Conservation (phyloP, 2,888 invertebrate genomes). For the Odontothrips loti region DNA sequence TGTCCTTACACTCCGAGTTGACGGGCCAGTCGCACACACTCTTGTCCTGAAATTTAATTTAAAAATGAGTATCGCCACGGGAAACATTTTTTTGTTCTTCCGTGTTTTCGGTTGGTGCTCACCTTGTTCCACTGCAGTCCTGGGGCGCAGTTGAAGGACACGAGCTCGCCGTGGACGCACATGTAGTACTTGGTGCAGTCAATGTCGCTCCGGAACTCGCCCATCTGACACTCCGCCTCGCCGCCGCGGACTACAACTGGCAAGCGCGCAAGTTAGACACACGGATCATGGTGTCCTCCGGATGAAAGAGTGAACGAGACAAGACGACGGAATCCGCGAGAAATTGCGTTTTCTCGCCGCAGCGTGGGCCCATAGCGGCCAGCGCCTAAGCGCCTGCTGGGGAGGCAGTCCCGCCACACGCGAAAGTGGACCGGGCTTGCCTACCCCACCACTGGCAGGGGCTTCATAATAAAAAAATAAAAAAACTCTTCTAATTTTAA, state of each 20-base stretch:
- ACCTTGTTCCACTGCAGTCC: slow-evolving; percentile 72
- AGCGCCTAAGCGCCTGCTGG: background rate
- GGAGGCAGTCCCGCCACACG: background rate
- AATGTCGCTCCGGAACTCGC: slow-evolving; percentile 41
- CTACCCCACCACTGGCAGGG: background rate
- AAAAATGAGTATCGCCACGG: too few species aligned
- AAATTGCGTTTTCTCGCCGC: too few species aligned
- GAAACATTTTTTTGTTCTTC: too few species aligned
- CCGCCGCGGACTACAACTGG: slow-evolving; percentile 21
- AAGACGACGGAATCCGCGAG: too few species aligned
- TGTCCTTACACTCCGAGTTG: slow-evolving; percentile 55
- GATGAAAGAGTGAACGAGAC: too few species aligned
- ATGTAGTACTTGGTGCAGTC: slow-evolving; percentile 71
- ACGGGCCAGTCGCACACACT: slow-evolving; percentile 71
- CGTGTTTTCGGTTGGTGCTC: slow-evolving; percentile 41
- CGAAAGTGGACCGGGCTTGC: background rate
- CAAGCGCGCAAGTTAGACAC: background rate
- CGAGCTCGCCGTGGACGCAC: slow-evolving; percentile 73
- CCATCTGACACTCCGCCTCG: background rate
- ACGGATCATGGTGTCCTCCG: too few species aligned
- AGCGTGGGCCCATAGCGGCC: too few species aligned
- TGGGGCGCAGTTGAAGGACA: slow-evolving; percentile 65
- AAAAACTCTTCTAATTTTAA: background rate
- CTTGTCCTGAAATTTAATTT: slow-evolving; percentile 47
- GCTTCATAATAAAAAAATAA: background rate